phyloP scores from a whole-genome alignment of 1,140 invertebrate genomes.

The Panagrolaimus sp. region DNA sequence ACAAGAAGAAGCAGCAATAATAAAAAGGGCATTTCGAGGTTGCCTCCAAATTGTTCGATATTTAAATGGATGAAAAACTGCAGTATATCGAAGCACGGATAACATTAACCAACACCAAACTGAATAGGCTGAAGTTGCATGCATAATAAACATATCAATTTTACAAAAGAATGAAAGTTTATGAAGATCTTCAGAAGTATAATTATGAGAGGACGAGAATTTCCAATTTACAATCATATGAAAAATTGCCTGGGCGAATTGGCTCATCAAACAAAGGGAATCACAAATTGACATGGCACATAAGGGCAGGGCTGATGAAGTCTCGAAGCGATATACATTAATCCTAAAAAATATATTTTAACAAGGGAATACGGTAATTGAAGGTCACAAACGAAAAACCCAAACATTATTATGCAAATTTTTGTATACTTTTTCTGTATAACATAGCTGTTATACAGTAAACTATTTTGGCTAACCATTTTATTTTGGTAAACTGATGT shows the following conservation, averaged over 20 bases:
- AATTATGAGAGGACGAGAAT: too few relatives aligned
- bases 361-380: not conserved
- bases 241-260: constrained; percentile 47
- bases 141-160: constrained; percentile 53
- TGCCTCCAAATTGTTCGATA: constrained; percentile 54
- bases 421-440: too few relatives aligned
- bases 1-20: constrained; percentile 32
- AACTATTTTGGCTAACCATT: too few relatives aligned
- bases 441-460: too few relatives aligned
- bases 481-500: too few relatives aligned
- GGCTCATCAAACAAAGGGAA: constrained; percentile 48
- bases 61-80: constrained; percentile 54
- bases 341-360: constrained; percentile 26
- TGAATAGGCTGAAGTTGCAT: constrained; percentile 55
- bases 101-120: constrained; percentile 56
- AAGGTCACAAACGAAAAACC: too few relatives aligned
- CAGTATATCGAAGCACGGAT: constrained; percentile 51
- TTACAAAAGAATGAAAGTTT: constrained; percentile 45
- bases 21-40: constrained; percentile 47
- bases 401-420: too few relatives aligned
- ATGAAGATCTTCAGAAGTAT: not conserved
- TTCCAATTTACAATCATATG: constrained; percentile 31
- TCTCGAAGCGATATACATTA: constrained; percentile 51
- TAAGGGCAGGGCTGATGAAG: constrained; percentile 48
- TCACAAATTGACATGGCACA: constrained; percentile 55